phyloP scores from a whole-genome alignment of 2,113 vertebrate species.

The Poeciliopsis prolifica region DNA sequence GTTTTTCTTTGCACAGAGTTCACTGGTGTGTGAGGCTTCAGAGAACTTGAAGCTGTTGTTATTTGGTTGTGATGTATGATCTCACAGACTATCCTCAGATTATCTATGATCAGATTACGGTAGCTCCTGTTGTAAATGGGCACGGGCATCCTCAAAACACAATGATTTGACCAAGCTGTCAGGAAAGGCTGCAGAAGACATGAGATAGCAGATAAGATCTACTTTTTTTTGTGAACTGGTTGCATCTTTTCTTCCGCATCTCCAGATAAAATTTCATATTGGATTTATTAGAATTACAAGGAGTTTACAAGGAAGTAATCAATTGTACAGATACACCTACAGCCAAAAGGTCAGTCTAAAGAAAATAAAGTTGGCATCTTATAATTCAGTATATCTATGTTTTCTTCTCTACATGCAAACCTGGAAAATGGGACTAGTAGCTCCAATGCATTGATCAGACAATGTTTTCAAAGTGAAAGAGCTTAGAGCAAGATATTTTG shows the following conservation, averaged over 20 bases:
- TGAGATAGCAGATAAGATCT: neutral
- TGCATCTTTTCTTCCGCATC: neutral
- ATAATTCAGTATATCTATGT: too few species aligned
- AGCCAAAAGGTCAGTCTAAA: too few species aligned
- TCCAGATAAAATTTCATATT: neutral
- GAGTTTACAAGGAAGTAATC: neutral
- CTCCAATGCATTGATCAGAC: too few species aligned
- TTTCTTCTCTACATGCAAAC: too few species aligned
- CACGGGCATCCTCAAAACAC: constrained; percentile 1
- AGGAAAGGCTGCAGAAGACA: neutral
- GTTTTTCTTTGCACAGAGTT: constrained; percentile 60
- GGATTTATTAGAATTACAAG: neutral
- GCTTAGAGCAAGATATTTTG: too few species aligned
- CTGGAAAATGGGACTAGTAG: too few species aligned
- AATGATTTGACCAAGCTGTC: constrained; percentile 14
- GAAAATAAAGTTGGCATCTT: too few species aligned
- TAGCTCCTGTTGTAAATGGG: constrained; percentile 30
- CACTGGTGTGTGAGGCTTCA: constrained; percentile 19
- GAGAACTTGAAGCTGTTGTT: constrained; percentile 35
- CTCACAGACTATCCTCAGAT: constrained; percentile 43
- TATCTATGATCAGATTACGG: constrained; percentile 45
- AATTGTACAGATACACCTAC: neutral
- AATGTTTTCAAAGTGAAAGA: too few species aligned
- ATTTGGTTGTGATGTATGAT: constrained; percentile 45
- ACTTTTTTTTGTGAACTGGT: neutral